Evolutionary conservation across 2,888 invertebrate genomes (phyloP), one percentile per base, ranked within the genome.

Genomic region (Hedya salicella): DNA sequence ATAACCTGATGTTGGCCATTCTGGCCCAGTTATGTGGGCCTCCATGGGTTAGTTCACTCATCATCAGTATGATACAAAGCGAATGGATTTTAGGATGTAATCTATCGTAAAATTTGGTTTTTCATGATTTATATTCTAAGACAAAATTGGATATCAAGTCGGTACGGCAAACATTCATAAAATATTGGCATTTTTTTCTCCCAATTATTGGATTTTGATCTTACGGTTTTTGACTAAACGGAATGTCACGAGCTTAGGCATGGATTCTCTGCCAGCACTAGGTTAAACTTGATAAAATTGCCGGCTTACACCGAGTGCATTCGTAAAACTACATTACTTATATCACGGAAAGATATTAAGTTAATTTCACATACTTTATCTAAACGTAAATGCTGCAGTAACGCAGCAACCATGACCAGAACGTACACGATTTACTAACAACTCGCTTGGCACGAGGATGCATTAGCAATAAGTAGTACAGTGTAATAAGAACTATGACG

Each of bases 351-450:
- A 79, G 56, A 75, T 75, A 81, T 79, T 76, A 78, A 75, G 71
- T 79, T 79, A 79, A 73, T 83, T 82, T 82, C 75, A 82, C 72
- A 79, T 81, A 86, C 75, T 64, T 65, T 65, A 65, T 54, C 83
- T 86, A 86, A 78, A 78, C 77, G 81, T 80, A 80, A 59, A 78
- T 70, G 76, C 75, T 75, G 77, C 79, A 72, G 74, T 68, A 73
- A 78, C 80, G 79, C 81, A 83, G 83, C 83, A 77, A 80, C 84
- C 88, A 90, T 92, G 92, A 92, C 92, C 92, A 92, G 92, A 91
- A 87, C 82, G 84, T 88, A 91, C 92, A 92, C 92, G 83, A 86
- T 86, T 80, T 74, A 75, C 78, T 81, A 75, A 82, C 78, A 82
- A 78, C 84, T 85, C 85, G 82, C 79, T 78, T 75, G 77, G 71